Evolutionary conservation across 2,888 invertebrate species (phyloP).

Genomic region (Drosophila mettleri): DNA sequence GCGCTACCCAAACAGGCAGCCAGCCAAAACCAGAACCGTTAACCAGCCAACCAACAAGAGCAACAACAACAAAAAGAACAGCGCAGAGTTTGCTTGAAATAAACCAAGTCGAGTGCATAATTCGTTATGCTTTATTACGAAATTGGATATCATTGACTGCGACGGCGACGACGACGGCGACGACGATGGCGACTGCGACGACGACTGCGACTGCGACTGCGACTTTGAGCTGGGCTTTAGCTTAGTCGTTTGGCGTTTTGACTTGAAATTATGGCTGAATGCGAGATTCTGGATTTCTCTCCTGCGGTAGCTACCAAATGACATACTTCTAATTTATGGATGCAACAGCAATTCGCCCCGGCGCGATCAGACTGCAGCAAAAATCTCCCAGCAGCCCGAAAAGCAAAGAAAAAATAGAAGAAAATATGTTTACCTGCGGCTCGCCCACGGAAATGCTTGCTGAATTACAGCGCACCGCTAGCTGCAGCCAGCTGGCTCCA

Average conservation of each 20-base stretch:
- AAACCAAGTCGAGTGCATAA: conserved; percentile 79
- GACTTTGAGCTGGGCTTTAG: conserved; percentile 35
- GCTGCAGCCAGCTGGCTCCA: conserved; percentile 31
- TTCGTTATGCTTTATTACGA: conserved; percentile 80
- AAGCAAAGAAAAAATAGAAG: background rate
- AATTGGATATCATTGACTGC: conserved; percentile 75
- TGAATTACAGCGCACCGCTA: conserved; percentile 67
- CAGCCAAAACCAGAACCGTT: conserved; percentile 70
- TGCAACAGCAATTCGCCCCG: conserved; percentile 33
- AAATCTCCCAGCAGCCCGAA: conserved; percentile 31
- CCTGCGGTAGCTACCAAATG: conserved; percentile 72
- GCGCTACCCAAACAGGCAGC: conserved; percentile 55
- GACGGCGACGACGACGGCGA: conserved; percentile 20
- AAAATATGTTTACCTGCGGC: conserved; percentile 22
- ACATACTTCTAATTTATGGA: conserved; percentile 80
- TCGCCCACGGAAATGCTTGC: conserved; percentile 70
- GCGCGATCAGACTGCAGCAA: conserved; percentile 15
- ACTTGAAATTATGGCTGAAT: conserved; percentile 65
- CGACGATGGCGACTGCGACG: conserved; percentile 10
- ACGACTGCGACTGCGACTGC: conserved; percentile 10
- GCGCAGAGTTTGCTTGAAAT: conserved; percentile 58
- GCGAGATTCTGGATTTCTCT: conserved; percentile 52
- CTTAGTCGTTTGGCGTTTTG: conserved; percentile 33
- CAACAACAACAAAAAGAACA: conserved; percentile 27
- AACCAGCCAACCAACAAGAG: conserved; percentile 55